Base-by-base conservation (phyloP, 2,888 invertebrate species). In the Tuta absoluta region DNA sequence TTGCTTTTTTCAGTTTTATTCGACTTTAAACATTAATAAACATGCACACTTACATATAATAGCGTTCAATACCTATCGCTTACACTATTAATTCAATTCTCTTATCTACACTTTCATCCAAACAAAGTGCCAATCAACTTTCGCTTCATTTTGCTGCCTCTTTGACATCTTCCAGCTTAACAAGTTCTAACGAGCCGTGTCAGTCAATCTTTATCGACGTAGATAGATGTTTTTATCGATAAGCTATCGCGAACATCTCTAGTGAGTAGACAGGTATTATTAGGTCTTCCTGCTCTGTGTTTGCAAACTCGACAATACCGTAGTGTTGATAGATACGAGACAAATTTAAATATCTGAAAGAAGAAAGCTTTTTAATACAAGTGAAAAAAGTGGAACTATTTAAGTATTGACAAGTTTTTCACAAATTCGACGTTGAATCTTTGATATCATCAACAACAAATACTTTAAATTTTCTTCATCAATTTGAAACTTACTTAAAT, bases 271-370 rank as follows among this genome's bases (percentile, higher is more conserved):
- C 88, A 79, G 81, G 89, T 89, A 89, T 87, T 89, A 88, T 89
- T 89, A 89, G 87, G 87, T 88, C 87, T 89, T 89, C 89, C 86
- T 87, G 87, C 81, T 86, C 85, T 87, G 84, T 78, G 84, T 86
- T 82, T 81, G 80, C 80, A 77, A 81, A 84, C 81, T 81, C 79
- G 79, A 82, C 82, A 81, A 83, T 85, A 81, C 81, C 73, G 72
- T 73, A 74, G 72, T 71, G 70, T 24, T 65, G 49, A 62, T 51
- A 38, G 51, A 10, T 10, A 28, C n/a, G 5, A 12, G 62, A 62
- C 51, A 53, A 41, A n/a, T 24, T 38, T 53, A 48, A 19, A 23
- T 49, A n/a, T n/a, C 23, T 48, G 60, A 33, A 23, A 19, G 33
- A 49, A 61, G 61, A 61, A 61, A 49, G 48, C 61, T 49, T 61